phyloP scores from a whole-genome alignment of 2,797 vertebrate genomes.

The Synaphobranchus kaupii region DNA sequence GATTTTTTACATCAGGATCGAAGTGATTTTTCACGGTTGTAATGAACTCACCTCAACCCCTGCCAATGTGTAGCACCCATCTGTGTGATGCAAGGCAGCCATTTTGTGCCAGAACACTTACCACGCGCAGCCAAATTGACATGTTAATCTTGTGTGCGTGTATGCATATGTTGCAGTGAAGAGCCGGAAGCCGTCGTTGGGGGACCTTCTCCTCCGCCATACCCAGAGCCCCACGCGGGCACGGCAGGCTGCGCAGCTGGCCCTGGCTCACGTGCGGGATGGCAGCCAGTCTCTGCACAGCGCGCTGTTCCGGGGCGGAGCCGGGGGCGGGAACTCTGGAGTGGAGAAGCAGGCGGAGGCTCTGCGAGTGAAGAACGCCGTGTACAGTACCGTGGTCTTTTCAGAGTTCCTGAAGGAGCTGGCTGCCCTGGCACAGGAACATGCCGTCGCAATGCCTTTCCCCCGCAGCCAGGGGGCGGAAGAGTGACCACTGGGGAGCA shows the following conservation, averaged over 20 bases:
- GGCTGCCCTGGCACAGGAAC: conserved; percentile 91
- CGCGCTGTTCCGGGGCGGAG: conserved; percentile 71
- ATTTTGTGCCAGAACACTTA: neutral
- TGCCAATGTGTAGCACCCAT: too few relatives aligned
- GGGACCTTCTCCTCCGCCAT: conserved; percentile 91
- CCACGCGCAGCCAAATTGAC: neutral
- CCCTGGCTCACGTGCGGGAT: conserved; percentile 84
- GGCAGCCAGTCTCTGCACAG: conserved; percentile 81
- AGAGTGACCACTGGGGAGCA: conserved; percentile 61
- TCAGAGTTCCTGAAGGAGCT: conserved; percentile 96
- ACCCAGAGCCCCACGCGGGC: conserved; percentile 91
- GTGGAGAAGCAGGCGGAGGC: conserved; percentile 88
- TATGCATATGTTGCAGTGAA: conserved; percentile 74
- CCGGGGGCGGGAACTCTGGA: conserved; percentile 53
- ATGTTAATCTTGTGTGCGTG: neutral
- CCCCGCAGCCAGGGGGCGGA: conserved; percentile 74
- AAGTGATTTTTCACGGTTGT: neutral
- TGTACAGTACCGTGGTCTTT: conserved; percentile 94
- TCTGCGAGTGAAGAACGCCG: conserved; percentile 89
- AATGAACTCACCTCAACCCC: too few relatives aligned
- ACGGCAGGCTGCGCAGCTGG: conserved; percentile 83
- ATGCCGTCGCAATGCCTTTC: conserved; percentile 87
- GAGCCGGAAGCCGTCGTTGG: conserved; percentile 89
- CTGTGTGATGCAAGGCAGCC: neutral
- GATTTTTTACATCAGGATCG: too few relatives aligned